Percentiles rank a stretch among this genome's conserved stretches.
Conservation (phyloP, 2,888 invertebrate species). For the Drosophila algonquin region DNA sequence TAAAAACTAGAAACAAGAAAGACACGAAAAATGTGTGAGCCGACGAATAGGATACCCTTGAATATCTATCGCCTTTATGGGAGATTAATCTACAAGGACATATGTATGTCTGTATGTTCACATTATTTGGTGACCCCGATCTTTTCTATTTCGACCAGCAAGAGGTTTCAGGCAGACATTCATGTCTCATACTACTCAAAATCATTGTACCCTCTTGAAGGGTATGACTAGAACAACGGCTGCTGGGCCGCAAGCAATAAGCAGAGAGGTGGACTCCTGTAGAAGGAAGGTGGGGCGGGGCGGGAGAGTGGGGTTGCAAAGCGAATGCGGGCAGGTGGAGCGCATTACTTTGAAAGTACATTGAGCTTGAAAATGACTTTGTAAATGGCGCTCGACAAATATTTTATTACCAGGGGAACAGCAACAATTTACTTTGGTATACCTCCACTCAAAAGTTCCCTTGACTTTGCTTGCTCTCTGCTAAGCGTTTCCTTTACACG, state of each 20-base stretch:
- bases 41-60: not conserved
- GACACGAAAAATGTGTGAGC: not conserved
- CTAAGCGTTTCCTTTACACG: slow-evolving; percentile 2
- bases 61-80: too few species aligned
- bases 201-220: not conserved
- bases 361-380: slow-evolving; percentile 78
- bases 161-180: too few species aligned
- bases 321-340: slow-evolving; percentile 64
- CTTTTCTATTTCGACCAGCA: too few species aligned
- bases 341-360: slow-evolving; percentile 73
- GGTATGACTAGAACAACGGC: slow-evolving; percentile 58
- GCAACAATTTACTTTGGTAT: slow-evolving; percentile 64
- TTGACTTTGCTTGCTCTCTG: slow-evolving; percentile 19
- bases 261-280: slow-evolving; percentile 1
- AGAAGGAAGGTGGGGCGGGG: not conserved
- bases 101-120: too few species aligned
- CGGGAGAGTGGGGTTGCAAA: slow-evolving; percentile 4
- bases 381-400: slow-evolving; percentile 77
- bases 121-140: not conserved
- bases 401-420: slow-evolving; percentile 70
- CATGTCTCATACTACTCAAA: not conserved
- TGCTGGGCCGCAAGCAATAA: slow-evolving; percentile 19
- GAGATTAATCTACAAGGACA: too few species aligned
- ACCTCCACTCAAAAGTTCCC: not conserved
- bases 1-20: slow-evolving; percentile 60